A percentile compares a stretch with the other conserved stretches of the same genome.
These are phyloP conservation scores for Pungitius pungitius DNA, from an alignment of 2,113 vertebrate genomes.

Conservation along the genomic window DNA sequence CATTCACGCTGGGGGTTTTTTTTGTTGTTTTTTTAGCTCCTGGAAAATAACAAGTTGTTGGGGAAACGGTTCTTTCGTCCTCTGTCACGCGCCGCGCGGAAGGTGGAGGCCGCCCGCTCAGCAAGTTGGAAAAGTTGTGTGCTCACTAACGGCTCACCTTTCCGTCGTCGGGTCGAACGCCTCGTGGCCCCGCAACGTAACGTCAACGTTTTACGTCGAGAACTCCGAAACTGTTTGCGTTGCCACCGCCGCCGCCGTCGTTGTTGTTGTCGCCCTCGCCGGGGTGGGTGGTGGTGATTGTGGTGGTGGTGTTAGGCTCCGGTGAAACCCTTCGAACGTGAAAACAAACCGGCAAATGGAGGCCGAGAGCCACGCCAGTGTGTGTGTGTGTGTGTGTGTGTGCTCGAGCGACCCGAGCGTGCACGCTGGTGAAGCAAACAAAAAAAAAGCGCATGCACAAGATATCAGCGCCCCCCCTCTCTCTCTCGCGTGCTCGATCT, in stretches of 20 bases:
- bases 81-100: no score
- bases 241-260: slow-evolving; percentile 10
- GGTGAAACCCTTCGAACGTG: slow-evolving; percentile 65
- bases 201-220: neutral
- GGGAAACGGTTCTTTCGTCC: slow-evolving; percentile 8
- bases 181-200: slow-evolving; percentile 21
- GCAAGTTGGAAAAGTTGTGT: slow-evolving; percentile 76
- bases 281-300: no score
- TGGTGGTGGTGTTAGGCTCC: no score
- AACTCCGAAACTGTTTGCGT: slow-evolving; percentile 62
- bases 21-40: no score
- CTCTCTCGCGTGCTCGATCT: no score
- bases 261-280: slow-evolving; percentile 13
- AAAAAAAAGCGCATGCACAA: slow-evolving; percentile 72
- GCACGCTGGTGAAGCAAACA: slow-evolving; percentile 34
- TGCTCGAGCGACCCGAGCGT: slow-evolving; percentile 67
- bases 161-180: neutral
- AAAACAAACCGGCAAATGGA: slow-evolving; percentile 75
- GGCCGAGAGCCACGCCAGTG: slow-evolving; percentile 69
- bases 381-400: neutral
- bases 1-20: neutral
- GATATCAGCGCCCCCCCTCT: slow-evolving; percentile 9
- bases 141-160: slow-evolving; percentile 58
- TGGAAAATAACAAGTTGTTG: no score
- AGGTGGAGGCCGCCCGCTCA: slow-evolving; percentile 12